Conservation (phyloP, 2,113 vertebrate genomes). For the Oplegnathus fasciatus region DNA sequence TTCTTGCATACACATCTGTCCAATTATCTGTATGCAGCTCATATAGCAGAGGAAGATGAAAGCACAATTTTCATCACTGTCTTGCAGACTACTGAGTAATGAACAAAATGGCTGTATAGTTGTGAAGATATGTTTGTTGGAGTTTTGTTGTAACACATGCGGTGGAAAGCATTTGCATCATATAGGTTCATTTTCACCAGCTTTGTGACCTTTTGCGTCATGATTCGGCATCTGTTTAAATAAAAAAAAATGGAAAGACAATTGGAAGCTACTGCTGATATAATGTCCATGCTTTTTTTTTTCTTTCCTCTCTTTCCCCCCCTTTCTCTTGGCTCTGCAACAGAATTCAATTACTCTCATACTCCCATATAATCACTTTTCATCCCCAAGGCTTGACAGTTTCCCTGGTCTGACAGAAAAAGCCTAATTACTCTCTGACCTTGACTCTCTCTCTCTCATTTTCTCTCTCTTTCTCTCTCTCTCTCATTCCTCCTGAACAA, state of each 20-base stretch:
- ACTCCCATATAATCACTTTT: conserved; percentile 84
- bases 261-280: conserved; percentile 28
- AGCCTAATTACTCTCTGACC: conserved; percentile 84
- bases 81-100: not conserved
- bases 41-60: not conserved
- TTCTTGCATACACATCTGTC: conserved; percentile 25
- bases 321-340: conserved; percentile 66
- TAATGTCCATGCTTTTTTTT: conserved; percentile 35
- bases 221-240: conserved; percentile 3
- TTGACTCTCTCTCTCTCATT: conserved; percentile 70
- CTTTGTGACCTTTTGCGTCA: not conserved
- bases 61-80: not conserved
- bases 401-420: conserved; percentile 76
- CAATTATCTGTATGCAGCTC: not conserved
- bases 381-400: conserved; percentile 81
- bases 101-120: not conserved
- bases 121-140: not conserved
- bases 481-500: conserved; percentile 6
- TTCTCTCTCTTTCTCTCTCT: conserved; percentile 2
- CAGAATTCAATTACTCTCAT: conserved; percentile 82
- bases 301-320: conserved; percentile 12
- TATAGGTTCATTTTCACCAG: not conserved
- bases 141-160: not conserved
- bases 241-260: conserved; percentile 39
- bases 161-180: not conserved